phyloP scores from a whole-genome alignment of 2,113 vertebrate species.

The Phrynosoma blainvillii region DNA sequence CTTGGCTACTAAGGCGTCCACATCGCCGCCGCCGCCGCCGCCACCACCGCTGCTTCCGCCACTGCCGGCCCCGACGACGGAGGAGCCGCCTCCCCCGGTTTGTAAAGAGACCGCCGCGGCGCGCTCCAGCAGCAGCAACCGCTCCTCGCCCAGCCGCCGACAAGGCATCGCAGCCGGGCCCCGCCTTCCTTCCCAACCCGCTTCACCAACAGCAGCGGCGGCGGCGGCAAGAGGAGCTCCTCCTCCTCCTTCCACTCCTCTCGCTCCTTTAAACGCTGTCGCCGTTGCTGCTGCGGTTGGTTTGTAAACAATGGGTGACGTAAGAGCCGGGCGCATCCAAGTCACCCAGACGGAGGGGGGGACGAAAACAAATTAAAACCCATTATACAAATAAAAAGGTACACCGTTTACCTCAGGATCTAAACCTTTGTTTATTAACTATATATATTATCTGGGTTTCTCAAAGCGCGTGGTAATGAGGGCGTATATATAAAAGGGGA shows the following conservation, averaged over 20 bases:
- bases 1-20: slow-evolving; percentile 86
- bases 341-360: neutral
- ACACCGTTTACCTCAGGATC: no score
- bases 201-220: slow-evolving; percentile 40
- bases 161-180: slow-evolving; percentile 78
- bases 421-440: no score
- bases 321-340: slow-evolving; percentile 70
- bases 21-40: slow-evolving; percentile 79
- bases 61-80: slow-evolving; percentile 62
- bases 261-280: neutral
- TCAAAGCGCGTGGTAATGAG: no score
- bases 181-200: neutral
- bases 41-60: slow-evolving; percentile 32
- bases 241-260: slow-evolving; percentile 32
- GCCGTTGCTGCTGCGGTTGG: slow-evolving; percentile 53
- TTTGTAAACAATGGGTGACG: slow-evolving; percentile 93
- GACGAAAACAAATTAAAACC: neutral
- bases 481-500: no score
- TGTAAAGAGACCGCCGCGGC: slow-evolving; percentile 79
- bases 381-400: no score
- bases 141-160: slow-evolving; percentile 79
- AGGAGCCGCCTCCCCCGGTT: neutral
- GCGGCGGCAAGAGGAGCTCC: slow-evolving; percentile 1
- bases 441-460: no score
- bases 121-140: slow-evolving; percentile 85